Evolutionary conservation across 2,113 vertebrate species (phyloP), one percentile per base, ranked within the genome.

Genomic region (Neotragus pygmaeus): DNA sequence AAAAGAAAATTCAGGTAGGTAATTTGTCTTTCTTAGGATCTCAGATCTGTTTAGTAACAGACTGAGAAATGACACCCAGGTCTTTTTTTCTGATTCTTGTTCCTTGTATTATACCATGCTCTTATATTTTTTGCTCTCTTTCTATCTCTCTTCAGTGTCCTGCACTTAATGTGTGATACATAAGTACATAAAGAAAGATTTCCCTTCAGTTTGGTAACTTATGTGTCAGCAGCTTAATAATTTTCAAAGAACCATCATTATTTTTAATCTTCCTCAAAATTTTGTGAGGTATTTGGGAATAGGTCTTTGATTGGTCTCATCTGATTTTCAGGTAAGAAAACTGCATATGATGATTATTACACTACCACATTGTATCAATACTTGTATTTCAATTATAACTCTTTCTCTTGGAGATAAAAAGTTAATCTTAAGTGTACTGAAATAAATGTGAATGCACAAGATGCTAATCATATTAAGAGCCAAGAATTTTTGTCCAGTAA

Each of bases 141-240:
- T 84, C 89, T 47, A 36, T 96, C 51, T 94, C 27, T 49, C 49
- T 92, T 96, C 60, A 88, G 2, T 82, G 5, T 4, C 19, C 49
- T 43, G 39, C 57, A 47, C 5, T 83, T 94, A 88, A 95, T 47
- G 19, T 90, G 27, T 91, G 55, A 83, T 55, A 66, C 14, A 4
- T 64, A 88, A 90, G 33, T 91, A 58, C 6, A 7, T 33, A 14
- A 92, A 84, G 39, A 45, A 55, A 96, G 33, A 60, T 7, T 86
- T 93, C 28, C 7, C 47, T 96, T 88, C n/a, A 95, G 78, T 93
- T 97, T 96, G 95, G 28, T 89, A 95, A 88, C 57, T 95, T 91
- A 53, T 23, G 64, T 97, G 47, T 77, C 28, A 33, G 45, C 13
- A 95, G 39, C 25, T 55, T 81, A 98, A 39, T 78, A 84, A 1